These are phyloP conservation scores for Acridotheres tristis DNA, from an alignment of 2,797 vertebrate genomes.

Conservation along the genomic window DNA sequence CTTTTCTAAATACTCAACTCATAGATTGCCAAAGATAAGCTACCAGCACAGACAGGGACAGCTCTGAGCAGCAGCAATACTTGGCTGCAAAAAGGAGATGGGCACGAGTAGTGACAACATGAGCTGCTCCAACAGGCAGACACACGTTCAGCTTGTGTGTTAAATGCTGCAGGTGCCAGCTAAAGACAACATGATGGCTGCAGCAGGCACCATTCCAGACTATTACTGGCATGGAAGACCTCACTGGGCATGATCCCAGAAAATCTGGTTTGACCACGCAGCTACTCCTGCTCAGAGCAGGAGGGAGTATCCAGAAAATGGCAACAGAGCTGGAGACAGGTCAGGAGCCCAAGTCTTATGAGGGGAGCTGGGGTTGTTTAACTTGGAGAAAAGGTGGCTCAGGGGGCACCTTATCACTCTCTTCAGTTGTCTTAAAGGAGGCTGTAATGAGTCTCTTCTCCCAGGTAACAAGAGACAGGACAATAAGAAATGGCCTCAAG, in stretches of 20 bases:
- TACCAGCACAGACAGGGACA: not conserved
- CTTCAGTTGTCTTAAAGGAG: not conserved
- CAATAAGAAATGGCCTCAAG: not conserved
- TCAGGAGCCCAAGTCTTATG: not conserved
- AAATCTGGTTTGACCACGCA: not conserved
- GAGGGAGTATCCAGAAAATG: not conserved
- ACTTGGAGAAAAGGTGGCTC: not conserved
- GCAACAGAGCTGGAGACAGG: not conserved
- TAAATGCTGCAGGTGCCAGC: not conserved
- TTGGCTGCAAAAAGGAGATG: conserved; percentile 21
- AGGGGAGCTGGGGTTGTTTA: not conserved
- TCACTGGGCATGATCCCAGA: not conserved
- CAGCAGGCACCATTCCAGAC: not conserved
- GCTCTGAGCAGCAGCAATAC: not conserved
- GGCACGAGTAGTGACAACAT: not conserved
- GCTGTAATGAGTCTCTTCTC: not conserved
- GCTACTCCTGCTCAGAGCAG: not conserved
- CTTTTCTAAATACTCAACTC: not conserved
- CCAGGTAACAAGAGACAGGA: not conserved
- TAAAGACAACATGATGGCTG: not conserved
- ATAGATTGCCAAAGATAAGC: not conserved
- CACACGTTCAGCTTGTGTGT: not conserved
- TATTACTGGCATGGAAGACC: not conserved
- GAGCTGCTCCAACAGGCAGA: conserved; percentile 11
- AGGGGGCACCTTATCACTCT: not conserved